Percentiles rank a stretch among this genome's conserved stretches.
phyloP scores from a whole-genome alignment of 2,888 invertebrate genomes.

The Thecophora atra region DNA sequence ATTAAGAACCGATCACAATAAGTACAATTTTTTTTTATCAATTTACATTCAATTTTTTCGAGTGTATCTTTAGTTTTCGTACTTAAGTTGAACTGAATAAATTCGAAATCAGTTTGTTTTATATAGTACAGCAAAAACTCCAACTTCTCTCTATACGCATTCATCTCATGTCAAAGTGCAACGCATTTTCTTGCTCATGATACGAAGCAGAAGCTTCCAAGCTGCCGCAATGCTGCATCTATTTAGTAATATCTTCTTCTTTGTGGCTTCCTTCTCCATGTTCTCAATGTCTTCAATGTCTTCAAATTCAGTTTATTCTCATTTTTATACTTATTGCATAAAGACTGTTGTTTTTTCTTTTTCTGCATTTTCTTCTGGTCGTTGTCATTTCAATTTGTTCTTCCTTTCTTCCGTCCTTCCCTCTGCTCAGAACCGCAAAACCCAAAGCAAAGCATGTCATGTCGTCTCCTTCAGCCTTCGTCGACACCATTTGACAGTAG shows the following conservation, averaged over 20 bases:
- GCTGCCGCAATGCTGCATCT: background rate
- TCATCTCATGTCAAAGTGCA: background rate
- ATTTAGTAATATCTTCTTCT: background rate
- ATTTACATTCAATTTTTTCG: too few species aligned
- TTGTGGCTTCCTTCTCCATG: background rate
- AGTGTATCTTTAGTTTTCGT: background rate
- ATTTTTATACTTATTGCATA: background rate
- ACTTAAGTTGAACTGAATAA: background rate
- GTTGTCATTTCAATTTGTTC: background rate
- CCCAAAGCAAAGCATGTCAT: background rate
- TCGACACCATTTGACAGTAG: background rate
- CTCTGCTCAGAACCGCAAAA: background rate
- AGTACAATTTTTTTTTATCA: too few species aligned
- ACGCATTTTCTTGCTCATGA: background rate
- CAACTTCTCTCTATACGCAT: background rate
- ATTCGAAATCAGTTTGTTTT: background rate
- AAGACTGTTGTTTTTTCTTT: background rate
- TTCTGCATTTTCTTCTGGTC: background rate
- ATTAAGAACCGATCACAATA: too few species aligned
- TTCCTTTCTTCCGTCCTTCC: background rate
- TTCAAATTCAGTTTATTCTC: background rate
- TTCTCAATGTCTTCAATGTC: background rate
- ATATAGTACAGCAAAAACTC: background rate
- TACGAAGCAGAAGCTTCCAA: background rate
- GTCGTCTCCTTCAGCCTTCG: background rate